Percentiles rank a stretch among this genome's conserved stretches.
Evolutionary conservation across 1,140 invertebrate species (phyloP).

Genomic region (Drosophila bocki): DNA sequence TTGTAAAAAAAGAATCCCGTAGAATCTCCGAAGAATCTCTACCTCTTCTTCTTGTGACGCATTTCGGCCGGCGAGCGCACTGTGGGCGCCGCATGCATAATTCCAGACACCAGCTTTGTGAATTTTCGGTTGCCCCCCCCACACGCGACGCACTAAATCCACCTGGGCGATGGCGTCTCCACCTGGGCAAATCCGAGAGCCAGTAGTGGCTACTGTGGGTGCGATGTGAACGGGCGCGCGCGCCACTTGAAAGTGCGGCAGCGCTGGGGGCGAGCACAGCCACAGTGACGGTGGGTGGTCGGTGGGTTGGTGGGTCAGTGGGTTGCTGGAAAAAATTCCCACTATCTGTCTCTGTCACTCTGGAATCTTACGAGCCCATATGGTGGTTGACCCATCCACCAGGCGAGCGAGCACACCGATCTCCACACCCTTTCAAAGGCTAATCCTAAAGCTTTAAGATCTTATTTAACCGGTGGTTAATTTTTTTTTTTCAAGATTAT

Average conservation of each 20-base stretch:
- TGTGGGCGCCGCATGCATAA: conserved; percentile 74
- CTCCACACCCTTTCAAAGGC: background rate
- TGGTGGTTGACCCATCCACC: conserved; percentile 1
- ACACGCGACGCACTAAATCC: conserved; percentile 45
- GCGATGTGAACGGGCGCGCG: conserved; percentile 68
- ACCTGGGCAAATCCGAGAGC: conserved; percentile 12
- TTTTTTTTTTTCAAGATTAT: rapidly evolving
- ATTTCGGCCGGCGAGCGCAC: conserved; percentile 82
- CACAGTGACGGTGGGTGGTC: conserved; percentile 14
- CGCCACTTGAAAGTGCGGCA: conserved; percentile 63
- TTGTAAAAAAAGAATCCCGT: background rate
- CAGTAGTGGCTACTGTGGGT: conserved; percentile 3
- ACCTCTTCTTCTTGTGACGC: conserved; percentile 84
- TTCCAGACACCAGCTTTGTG: conserved; percentile 76
- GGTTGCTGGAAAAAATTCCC: background rate
- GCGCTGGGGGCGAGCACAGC: conserved; percentile 7
- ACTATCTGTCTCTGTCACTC: background rate
- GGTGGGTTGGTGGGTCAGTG: conserved; percentile 1
- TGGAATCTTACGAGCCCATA: background rate
- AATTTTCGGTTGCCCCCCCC: conserved; percentile 45
- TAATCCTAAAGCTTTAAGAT: too few species aligned
- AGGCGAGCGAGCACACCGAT: background rate
- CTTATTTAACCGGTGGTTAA: background rate
- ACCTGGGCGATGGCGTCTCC: conserved; percentile 12
- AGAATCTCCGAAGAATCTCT: conserved; percentile 14